Conservation (phyloP, 2,797 vertebrate species). For the Microchirus variegatus region DNA sequence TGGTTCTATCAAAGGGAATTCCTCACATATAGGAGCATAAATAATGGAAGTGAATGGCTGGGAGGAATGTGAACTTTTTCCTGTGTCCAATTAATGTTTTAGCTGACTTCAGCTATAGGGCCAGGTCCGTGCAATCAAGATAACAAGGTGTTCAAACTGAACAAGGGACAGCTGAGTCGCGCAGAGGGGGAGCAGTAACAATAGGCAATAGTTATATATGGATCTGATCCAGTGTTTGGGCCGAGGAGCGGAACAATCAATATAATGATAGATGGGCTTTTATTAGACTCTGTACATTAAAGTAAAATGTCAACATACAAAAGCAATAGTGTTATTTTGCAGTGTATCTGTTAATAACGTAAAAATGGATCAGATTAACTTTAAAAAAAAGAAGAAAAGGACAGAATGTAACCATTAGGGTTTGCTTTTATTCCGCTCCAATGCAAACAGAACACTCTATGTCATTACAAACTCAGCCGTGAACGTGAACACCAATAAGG, state of each 20-base stretch:
- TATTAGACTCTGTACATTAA: slow-evolving; percentile 31
- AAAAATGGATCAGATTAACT: not conserved
- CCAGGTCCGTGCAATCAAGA: slow-evolving; percentile 72
- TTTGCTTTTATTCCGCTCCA: slow-evolving; percentile 13
- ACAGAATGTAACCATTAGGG: not conserved
- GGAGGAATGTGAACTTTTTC: slow-evolving; percentile 80
- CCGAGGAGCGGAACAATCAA: slow-evolving; percentile 37
- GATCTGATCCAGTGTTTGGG: slow-evolving; percentile 25
- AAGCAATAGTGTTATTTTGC: not conserved
- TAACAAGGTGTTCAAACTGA: slow-evolving; percentile 74
- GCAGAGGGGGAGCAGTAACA: slow-evolving; percentile 51
- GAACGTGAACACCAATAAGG: slow-evolving; percentile 31
- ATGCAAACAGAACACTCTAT: not conserved
- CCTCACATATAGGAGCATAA: slow-evolving; percentile 75
- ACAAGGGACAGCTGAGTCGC: slow-evolving; percentile 43
- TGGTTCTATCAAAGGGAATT: slow-evolving; percentile 80
- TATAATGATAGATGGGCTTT: slow-evolving; percentile 35
- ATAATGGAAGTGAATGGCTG: slow-evolving; percentile 80
- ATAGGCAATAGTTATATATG: slow-evolving; percentile 45
- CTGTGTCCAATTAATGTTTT: slow-evolving; percentile 84
- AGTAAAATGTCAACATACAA: slow-evolving; percentile 27
- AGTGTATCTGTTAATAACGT: slow-evolving; percentile 8
- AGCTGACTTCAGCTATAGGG: slow-evolving; percentile 78
- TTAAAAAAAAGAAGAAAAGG: not conserved
- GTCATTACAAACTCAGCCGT: slow-evolving; percentile 22